These are phyloP conservation scores for Danaus melanippus DNA, from an alignment of 1,140 invertebrate genomes.

Conservation along the genomic window DNA sequence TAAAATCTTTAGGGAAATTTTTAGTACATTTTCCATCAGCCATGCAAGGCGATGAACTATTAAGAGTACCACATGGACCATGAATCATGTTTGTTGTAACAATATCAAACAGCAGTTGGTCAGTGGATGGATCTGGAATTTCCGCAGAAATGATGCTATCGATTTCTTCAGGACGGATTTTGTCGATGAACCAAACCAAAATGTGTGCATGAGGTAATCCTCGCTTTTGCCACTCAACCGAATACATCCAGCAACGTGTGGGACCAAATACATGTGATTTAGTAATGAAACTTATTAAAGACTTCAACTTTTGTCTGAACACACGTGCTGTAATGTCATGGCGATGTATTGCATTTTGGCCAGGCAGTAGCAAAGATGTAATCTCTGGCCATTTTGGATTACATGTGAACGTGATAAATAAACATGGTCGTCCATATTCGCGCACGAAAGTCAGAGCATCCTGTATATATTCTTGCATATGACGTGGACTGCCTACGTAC, in stretches of 20 bases:
- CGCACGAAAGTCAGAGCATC: constrained; percentile 14
- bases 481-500: constrained; percentile 16
- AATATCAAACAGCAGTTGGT: constrained; percentile 17
- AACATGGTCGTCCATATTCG: constrained; percentile 12
- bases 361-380: constrained; percentile 4
- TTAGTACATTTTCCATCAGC: constrained; percentile 16
- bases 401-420: constrained; percentile 19
- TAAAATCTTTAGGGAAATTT: constrained; percentile 17
- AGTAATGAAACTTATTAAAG: constrained; percentile 15
- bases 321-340: constrained; percentile 18
- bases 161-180: constrained; percentile 18
- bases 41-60: constrained; percentile 11
- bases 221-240: constrained; percentile 21
- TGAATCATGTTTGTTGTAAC: constrained; percentile 19
- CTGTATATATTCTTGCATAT: constrained; percentile 18
- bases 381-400: constrained; percentile 15
- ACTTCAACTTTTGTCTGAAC: constrained; percentile 20
- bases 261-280: constrained; percentile 14
- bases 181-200: constrained; percentile 12
- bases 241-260: constrained; percentile 18
- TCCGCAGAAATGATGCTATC: constrained; percentile 18
- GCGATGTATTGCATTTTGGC: constrained; percentile 12
- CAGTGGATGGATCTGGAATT: constrained; percentile 14
- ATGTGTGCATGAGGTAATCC: constrained; percentile 23
- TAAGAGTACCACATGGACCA: constrained; percentile 17